Evolutionary conservation across 2,888 invertebrate genomes (phyloP).

Genomic region (Antheraea yamamai): DNA sequence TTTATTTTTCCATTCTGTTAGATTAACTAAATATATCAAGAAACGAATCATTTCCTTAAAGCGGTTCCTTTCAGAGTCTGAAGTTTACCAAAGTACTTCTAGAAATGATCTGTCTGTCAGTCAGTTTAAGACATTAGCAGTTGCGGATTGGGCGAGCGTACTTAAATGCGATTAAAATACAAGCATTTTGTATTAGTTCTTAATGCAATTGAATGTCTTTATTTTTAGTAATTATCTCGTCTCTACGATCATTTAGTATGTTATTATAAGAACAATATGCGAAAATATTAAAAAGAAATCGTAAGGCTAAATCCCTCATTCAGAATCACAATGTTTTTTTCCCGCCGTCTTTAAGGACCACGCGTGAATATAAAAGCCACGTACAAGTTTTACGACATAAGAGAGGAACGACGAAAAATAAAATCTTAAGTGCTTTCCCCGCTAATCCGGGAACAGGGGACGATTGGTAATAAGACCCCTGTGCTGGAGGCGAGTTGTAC

Average conservation of each 20-base stretch:
- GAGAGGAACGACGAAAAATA: slow-evolving; percentile 56
- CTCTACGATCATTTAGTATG: too few species aligned
- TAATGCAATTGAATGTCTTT: too few species aligned
- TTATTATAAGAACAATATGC: too few species aligned
- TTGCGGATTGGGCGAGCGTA: neutral
- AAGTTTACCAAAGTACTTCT: neutral
- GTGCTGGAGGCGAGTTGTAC: slow-evolving; percentile 31
- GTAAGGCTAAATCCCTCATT: neutral
- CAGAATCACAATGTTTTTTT: slow-evolving; percentile 13
- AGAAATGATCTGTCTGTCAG: neutral
- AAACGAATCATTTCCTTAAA: neutral
- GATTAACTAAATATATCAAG: neutral
- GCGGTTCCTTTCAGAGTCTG: neutral
- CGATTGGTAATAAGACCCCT: slow-evolving; percentile 50
- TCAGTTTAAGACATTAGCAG: neutral
- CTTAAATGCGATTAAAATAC: neutral
- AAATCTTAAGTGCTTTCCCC: slow-evolving; percentile 65
- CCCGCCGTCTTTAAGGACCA: slow-evolving; percentile 9
- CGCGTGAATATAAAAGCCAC: slow-evolving; percentile 47
- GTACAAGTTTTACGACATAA: slow-evolving; percentile 56
- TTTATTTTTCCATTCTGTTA: neutral
- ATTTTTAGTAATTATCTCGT: too few species aligned
- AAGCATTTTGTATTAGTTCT: too few species aligned
- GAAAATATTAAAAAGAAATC: neutral
- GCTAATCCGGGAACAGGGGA: slow-evolving; percentile 58